Conservation (phyloP, 1,140 invertebrate species). For the Drosophila repletoides region DNA sequence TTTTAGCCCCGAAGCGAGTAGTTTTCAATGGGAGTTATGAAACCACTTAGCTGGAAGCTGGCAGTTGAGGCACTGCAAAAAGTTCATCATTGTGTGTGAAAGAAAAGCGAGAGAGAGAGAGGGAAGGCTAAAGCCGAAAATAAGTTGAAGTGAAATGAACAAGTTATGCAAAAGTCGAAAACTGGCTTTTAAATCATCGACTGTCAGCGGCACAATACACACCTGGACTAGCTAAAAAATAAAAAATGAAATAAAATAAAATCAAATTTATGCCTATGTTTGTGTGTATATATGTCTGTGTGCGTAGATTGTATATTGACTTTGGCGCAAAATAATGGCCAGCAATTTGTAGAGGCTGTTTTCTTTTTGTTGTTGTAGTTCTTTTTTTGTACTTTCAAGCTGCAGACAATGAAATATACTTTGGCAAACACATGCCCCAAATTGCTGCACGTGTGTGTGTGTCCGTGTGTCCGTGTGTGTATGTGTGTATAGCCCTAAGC, state of each 20-base stretch:
- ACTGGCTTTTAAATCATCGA: conserved; percentile 63
- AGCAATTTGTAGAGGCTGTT: conserved; percentile 70
- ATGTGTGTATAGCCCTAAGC: conserved; percentile 57
- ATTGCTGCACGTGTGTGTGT: conserved; percentile 38
- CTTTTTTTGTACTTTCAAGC: background rate
- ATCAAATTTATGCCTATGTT: conserved; percentile 32
- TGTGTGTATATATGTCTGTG: conserved; percentile 6
- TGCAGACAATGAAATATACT: conserved; percentile 73
- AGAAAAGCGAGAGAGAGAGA: conserved; percentile 14
- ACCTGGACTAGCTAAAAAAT: conserved; percentile 23
- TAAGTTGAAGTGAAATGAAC: conserved; percentile 24
- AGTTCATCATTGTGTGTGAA: conserved; percentile 30
- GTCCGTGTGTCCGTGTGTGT: conserved; percentile 15
- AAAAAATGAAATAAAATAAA: conserved; percentile 35
- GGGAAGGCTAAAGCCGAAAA: background rate
- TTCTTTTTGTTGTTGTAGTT: conserved; percentile 5
- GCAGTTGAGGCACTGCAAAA: background rate
- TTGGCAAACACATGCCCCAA: conserved; percentile 55
- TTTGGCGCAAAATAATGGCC: conserved; percentile 70
- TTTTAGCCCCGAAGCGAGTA: conserved; percentile 21
- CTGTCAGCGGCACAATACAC: conserved; percentile 51
- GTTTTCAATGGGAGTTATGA: conserved; percentile 54
- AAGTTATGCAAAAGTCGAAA: conserved; percentile 37
- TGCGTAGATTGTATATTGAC: conserved; percentile 64
- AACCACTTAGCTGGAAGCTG: conserved; percentile 43